Base-by-base conservation (phyloP, 92 coral and sea anemone species). In the Umimayanthus kanabou region DNA sequence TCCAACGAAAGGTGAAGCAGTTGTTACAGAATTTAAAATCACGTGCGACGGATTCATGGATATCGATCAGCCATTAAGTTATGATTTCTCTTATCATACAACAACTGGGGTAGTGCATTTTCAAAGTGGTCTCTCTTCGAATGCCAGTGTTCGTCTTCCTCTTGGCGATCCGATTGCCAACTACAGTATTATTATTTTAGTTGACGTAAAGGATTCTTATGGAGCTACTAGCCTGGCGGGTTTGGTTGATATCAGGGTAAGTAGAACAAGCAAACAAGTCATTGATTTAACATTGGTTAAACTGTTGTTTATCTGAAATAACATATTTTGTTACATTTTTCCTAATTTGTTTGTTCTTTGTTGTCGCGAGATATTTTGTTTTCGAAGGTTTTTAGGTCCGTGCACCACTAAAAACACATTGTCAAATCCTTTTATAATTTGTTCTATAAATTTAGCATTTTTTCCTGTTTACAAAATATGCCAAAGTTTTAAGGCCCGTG, bases 51-150 rank as follows among this genome's bases (percentile, higher is more conserved):
- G 90, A 1, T 95, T 82, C 83, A 13, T 40, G 2, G 98, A 95
- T 61, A 94, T 82, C 9, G 96, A 95, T 69, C 55, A 90, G 72
- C 98, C 98, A 14, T 90, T 95, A 30, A 81, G 79, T 61, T 95
- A 91, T 73, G 94, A 93, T 67, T 95, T 93, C 58, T 89, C 94
- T 28, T 95, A 93, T 75, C 96, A 95, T 81, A 95, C 94, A 43
- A 91, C 76, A 80, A 93, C 90, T 28, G 98, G 98, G 1, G 89
- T 42, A 87, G 93, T 95, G 73, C 92, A 88, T 0, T 74, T 95
- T 40, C 94, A 93, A 70, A 95, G 88, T 65, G 92, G 93, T 2
- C 45, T 25, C 14, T 88, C 84, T 7, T 70, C 93, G 42, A 86
- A 74, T 37, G 92, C 93, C n/a, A 91, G 91, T 16, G 91, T 94